Evolutionary conservation across 2,797 vertebrate genomes (phyloP).

Genomic region (Pygocentrus nattereri): DNA sequence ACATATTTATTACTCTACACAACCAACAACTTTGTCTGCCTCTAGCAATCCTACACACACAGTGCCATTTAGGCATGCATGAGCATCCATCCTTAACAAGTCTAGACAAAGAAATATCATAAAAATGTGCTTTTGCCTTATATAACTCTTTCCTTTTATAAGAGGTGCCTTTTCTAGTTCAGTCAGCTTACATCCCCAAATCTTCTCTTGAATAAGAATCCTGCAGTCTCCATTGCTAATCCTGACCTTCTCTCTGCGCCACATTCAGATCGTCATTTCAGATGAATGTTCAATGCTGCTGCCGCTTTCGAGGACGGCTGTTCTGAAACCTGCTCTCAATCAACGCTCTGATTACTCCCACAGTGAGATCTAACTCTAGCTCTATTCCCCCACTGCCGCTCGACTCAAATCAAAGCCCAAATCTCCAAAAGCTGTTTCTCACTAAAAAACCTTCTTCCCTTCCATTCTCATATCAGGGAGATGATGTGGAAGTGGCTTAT

Average conservation of each 20-base stretch:
- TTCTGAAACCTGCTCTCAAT: constrained; percentile 31
- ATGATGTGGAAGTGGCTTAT: constrained; percentile 12
- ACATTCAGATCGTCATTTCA: constrained; percentile 36
- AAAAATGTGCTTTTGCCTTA: background rate
- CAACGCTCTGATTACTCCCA: constrained; percentile 26
- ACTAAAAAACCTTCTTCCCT: background rate
- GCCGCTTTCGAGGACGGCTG: background rate
- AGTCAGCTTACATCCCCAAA: constrained; percentile 18
- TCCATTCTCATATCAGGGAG: background rate
- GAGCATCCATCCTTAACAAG: background rate
- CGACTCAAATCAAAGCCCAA: background rate
- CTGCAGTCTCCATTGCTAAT: constrained; percentile 29
- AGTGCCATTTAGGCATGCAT: background rate
- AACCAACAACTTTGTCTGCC: too few relatives aligned
- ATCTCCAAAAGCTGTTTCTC: background rate
- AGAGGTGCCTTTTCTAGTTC: background rate
- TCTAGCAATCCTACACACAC: background rate
- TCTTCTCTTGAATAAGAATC: constrained; percentile 34
- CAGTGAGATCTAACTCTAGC: constrained; percentile 13
- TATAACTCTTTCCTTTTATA: background rate
- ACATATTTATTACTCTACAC: background rate
- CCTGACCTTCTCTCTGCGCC: constrained; percentile 25
- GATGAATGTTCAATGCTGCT: constrained; percentile 6
- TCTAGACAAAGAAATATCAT: background rate
- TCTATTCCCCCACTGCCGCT: constrained; percentile 17